Conservation (phyloP, 2,113 vertebrate genomes). For the Chitala chitala region DNA sequence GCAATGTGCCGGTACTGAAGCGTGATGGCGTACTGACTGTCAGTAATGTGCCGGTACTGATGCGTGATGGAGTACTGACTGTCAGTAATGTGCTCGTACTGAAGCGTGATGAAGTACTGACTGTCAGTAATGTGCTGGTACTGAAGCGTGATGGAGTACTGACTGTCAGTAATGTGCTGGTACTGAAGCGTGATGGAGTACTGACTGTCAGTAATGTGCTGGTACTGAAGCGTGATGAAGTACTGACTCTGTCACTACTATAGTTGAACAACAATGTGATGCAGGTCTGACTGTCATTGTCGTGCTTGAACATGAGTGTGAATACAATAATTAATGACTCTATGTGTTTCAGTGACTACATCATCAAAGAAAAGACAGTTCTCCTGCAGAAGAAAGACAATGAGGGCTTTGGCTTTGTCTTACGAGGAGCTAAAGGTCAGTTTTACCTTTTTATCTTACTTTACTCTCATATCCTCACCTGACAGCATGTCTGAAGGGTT, state of each 20-base stretch:
- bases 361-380: constrained; percentile 91
- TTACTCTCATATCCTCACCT: neutral
- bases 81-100: no score
- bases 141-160: neutral
- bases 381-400: constrained; percentile 90
- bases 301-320: constrained; percentile 30
- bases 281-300: constrained; percentile 39
- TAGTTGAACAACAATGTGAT: no score
- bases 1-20: no score
- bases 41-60: no score
- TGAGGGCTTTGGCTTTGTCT: constrained; percentile 90
- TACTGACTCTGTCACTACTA: constrained; percentile 21
- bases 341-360: constrained; percentile 73
- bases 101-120: no score
- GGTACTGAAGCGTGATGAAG: constrained; percentile 45
- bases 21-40: no score
- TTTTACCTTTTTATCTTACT: neutral
- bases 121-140: neutral
- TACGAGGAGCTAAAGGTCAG: constrained; percentile 89
- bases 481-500: no score
- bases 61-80: no score
- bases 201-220: constrained; percentile 40
- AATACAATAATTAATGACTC: neutral
- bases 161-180: constrained; percentile 8
- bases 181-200: constrained; percentile 43